A percentile compares a stretch with the other conserved stretches of the same genome.
phyloP scores from a whole-genome alignment of 2,888 invertebrate genomes.

The Drosophila buzzatii region DNA sequence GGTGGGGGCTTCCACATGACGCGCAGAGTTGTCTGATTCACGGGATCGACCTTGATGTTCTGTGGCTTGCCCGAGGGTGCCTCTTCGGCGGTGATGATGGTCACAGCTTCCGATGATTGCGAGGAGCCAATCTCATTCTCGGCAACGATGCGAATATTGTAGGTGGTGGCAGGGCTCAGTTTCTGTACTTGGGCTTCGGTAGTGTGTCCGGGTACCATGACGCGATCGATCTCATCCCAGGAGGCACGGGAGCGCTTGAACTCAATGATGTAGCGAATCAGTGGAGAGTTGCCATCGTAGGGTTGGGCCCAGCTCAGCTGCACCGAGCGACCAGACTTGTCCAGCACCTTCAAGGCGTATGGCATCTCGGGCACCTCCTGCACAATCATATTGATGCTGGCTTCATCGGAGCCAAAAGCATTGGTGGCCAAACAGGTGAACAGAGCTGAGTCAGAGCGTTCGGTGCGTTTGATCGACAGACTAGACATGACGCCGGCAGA shows the following conservation, averaged over 20 bases:
- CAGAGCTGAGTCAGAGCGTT: conserved; percentile 94
- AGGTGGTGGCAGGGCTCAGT: conserved; percentile 95
- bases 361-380: conserved; percentile 94
- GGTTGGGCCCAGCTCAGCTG: conserved; percentile 97
- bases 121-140: conserved; percentile 97
- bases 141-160: conserved; percentile 96
- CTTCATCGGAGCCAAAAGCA: conserved; percentile 96
- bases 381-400: conserved; percentile 97
- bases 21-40: conserved; percentile 93
- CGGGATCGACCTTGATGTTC: conserved; percentile 93
- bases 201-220: conserved; percentile 95
- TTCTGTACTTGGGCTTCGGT: conserved; percentile 96
- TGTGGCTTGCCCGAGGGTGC: conserved; percentile 93
- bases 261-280: conserved; percentile 95
- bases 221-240: conserved; percentile 94
- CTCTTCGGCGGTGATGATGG: conserved; percentile 98
- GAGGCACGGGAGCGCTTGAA: conserved; percentile 94
- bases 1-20: conserved; percentile 96
- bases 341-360: conserved; percentile 94
- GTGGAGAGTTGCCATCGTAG: conserved; percentile 95
- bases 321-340: conserved; percentile 95
- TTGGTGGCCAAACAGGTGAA: conserved; percentile 97
- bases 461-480: conserved; percentile 94
- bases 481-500: conserved; percentile 95
- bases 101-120: conserved; percentile 95